Conservation (phyloP, 2,797 vertebrate species). For the Myotis pilosus region DNA sequence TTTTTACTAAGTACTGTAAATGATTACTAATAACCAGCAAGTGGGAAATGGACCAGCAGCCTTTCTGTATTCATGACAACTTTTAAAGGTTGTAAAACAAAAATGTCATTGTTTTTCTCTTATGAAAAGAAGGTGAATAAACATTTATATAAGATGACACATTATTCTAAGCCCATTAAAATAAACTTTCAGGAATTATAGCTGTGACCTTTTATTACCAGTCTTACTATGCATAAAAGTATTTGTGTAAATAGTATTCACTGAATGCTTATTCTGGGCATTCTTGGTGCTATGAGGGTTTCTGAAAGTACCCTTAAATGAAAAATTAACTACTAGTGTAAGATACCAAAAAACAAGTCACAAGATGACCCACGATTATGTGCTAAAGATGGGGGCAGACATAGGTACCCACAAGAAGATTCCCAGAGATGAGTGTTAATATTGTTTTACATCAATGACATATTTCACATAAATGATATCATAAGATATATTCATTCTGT, state of each 20-base stretch:
- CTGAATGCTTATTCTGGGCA: neutral
- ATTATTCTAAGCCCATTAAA: neutral
- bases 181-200: constrained; percentile 20
- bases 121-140: constrained; percentile 25
- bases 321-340: neutral
- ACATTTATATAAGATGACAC: neutral
- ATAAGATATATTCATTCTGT: neutral
- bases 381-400: neutral
- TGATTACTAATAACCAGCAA: neutral
- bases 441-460: neutral
- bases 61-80: constrained; percentile 1
- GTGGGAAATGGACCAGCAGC: neutral
- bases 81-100: constrained; percentile 10
- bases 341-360: neutral
- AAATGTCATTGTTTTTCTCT: neutral
- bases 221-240: neutral
- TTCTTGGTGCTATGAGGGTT: neutral
- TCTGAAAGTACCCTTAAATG: neutral
- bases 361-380: neutral
- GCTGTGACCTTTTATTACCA: neutral
- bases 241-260: constrained; percentile 27
- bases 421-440: neutral
- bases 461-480: neutral
- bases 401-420: neutral
- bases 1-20: neutral